These are phyloP conservation scores for Ornithorhynchus anatinus DNA, from an alignment of 2,113 vertebrate species.

Conservation along the genomic window DNA sequence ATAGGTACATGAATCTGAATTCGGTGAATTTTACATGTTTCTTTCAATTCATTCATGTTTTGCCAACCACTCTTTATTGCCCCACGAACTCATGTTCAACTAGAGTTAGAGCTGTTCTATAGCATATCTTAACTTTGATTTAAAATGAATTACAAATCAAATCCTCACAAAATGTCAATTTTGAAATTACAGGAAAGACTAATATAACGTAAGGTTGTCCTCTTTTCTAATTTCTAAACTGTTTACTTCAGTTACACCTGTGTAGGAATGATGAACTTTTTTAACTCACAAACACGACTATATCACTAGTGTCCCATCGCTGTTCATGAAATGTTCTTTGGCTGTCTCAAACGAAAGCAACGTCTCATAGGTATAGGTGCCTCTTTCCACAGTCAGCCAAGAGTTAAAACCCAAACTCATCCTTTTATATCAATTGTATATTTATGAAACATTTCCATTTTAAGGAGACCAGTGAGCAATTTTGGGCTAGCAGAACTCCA, in stretches of 20 bases:
- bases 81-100: too few relatives aligned
- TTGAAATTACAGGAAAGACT: not conserved
- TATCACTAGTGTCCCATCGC: not conserved
- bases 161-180: conserved; percentile 22
- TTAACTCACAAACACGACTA: conserved; percentile 44
- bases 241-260: conserved; percentile 23
- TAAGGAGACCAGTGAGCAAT: conserved; percentile 38
- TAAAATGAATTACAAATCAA: too few relatives aligned
- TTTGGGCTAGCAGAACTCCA: not conserved
- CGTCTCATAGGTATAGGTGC: conserved; percentile 26
- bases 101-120: too few relatives aligned
- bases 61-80: too few relatives aligned
- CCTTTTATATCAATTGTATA: conserved; percentile 34
- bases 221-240: conserved; percentile 37
- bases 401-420: conserved; percentile 38
- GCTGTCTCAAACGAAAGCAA: conserved; percentile 7
- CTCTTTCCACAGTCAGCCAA: conserved; percentile 24
- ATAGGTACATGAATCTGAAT: too few relatives aligned
- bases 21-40: too few relatives aligned
- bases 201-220: conserved; percentile 5
- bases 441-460: conserved; percentile 45
- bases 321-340: conserved; percentile 14
- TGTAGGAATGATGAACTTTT: conserved; percentile 51
- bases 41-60: too few relatives aligned
- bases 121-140: too few relatives aligned